These are phyloP conservation scores for Bathybates hornii DNA, from an alignment of 2,113 vertebrate genomes.

Conservation along the genomic window DNA sequence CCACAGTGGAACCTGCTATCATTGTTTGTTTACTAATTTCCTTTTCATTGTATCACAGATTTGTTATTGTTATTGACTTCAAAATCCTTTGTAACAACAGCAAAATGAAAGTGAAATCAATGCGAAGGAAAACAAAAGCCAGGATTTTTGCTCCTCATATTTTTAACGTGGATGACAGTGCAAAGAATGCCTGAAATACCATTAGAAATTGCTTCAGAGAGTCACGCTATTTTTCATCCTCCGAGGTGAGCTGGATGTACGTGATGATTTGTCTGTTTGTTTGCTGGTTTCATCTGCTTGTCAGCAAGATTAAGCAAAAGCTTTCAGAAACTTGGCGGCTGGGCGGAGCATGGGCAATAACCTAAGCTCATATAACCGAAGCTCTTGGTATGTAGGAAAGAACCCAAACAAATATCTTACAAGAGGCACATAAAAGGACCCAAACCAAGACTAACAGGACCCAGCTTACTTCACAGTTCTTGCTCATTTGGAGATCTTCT, in stretches of 20 bases:
- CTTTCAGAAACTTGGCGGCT: not conserved
- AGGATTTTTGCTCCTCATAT: not conserved
- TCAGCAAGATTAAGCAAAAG: not conserved
- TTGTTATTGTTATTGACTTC: not conserved
- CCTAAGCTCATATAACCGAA: not conserved
- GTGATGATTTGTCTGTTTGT: not conserved
- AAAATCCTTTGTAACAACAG: not conserved
- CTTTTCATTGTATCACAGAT: not conserved
- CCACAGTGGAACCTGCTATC: not conserved
- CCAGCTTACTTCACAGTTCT: not conserved
- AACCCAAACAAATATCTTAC: not conserved
- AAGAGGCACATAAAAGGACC: conserved; percentile 3
- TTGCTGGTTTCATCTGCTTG: not conserved
- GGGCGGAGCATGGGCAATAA: not conserved
- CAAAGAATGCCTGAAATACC: not conserved
- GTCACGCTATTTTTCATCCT: not conserved
- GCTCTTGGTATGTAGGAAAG: not conserved
- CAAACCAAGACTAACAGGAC: not conserved
- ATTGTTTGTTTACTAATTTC: not conserved
- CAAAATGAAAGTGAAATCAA: not conserved
- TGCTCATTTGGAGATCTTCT: conserved; percentile 2
- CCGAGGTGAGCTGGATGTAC: not conserved
- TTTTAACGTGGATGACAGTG: not conserved
- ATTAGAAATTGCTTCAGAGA: not conserved
- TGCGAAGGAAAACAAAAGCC: not conserved